Conservation (phyloP, 2,888 invertebrate species). For the Limnephilus rhombicus region DNA sequence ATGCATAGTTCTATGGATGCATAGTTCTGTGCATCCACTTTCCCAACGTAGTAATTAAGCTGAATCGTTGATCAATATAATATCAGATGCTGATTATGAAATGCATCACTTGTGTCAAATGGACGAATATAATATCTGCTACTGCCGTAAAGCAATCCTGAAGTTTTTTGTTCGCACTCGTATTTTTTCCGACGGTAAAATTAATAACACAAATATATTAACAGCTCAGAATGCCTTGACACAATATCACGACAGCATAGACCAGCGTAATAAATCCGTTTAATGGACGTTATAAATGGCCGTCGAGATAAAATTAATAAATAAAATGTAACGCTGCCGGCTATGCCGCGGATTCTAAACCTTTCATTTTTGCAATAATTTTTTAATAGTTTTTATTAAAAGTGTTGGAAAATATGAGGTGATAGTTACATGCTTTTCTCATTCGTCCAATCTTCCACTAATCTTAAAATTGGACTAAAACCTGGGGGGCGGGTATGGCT, state of each 20-base stretch:
- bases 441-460: no score
- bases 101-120: neutral
- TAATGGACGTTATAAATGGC: conserved; percentile 57
- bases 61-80: neutral
- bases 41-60: neutral
- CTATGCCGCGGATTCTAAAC: conserved; percentile 18
- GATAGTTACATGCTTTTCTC: no score
- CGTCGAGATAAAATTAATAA: conserved; percentile 57
- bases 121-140: neutral
- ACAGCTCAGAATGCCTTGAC: conserved; percentile 56
- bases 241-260: conserved; percentile 54
- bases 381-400: neutral
- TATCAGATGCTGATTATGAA: neutral
- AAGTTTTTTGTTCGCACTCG: conserved; percentile 27
- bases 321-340: conserved; percentile 51
- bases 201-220: conserved; percentile 54
- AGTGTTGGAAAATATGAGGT: no score
- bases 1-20: no score
- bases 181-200: conserved; percentile 40
- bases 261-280: conserved; percentile 51
- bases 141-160: neutral
- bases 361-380: neutral
- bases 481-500: no score
- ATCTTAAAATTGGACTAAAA: no score
- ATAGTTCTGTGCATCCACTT: neutral